A percentile compares a stretch with the other conserved stretches of the same genome.
These are phyloP conservation scores for Lepilemur septentrionalis DNA, from an alignment of 2,797 vertebrate species.

Conservation along the genomic window DNA sequence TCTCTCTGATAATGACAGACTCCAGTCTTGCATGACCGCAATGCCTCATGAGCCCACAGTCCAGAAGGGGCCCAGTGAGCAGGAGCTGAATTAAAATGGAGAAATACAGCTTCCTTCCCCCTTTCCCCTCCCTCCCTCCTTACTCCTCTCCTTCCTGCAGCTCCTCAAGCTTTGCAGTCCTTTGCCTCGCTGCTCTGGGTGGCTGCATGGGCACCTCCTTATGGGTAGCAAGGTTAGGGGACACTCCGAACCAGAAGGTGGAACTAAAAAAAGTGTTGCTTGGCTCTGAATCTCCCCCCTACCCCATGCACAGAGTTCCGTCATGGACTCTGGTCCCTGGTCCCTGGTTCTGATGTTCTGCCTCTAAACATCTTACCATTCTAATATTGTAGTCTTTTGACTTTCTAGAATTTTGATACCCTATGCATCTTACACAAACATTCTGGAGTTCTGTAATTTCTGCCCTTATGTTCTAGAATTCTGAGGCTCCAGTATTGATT, in stretches of 20 bases:
- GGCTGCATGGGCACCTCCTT: background rate
- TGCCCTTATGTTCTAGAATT: background rate
- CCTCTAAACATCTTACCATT: background rate
- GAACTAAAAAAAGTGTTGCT: background rate
- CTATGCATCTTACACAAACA: background rate
- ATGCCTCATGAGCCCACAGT: conserved; percentile 60
- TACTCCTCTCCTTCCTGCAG: background rate
- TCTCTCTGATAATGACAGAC: conserved; percentile 67
- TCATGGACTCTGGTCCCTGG: background rate
- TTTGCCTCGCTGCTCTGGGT: background rate
- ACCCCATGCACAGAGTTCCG: background rate
- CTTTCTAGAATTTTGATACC: conserved; percentile 12
- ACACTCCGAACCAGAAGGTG: background rate
- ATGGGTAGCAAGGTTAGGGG: background rate
- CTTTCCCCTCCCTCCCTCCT: too few species aligned
- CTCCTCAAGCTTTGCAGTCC: background rate
- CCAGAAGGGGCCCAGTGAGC: conserved; percentile 76
- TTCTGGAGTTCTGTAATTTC: background rate
- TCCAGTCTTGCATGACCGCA: conserved; percentile 76
- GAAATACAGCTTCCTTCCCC: background rate
- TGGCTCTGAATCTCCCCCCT: background rate
- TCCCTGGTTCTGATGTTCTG: background rate
- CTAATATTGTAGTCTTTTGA: background rate
- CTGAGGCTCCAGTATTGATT: background rate
- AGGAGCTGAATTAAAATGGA: conserved; percentile 70